A percentile compares a stretch with the other conserved stretches of the same genome.
Evolutionary conservation across 1,140 invertebrate genomes (phyloP).

Genomic region (Chironomus striatipennis): DNA sequence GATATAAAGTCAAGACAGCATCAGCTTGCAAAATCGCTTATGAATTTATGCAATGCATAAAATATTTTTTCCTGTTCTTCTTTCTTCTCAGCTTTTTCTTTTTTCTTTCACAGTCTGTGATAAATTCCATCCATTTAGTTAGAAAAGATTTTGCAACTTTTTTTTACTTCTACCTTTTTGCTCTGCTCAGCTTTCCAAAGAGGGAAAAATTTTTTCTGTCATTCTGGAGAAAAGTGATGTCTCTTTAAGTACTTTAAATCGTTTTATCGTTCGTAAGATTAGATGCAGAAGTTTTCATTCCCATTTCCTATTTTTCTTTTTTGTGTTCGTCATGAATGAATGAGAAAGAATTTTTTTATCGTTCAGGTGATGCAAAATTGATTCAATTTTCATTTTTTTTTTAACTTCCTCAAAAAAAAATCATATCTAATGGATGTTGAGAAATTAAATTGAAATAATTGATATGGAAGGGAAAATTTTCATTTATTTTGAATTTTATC

Average conservation of each 20-base stretch:
- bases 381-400: not conserved
- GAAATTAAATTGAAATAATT: not conserved
- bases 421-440: not conserved
- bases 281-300: not conserved
- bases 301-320: not conserved
- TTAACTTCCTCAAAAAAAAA: not conserved
- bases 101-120: no score
- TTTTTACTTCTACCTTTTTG: not conserved
- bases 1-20: no score
- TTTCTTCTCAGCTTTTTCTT: no score
- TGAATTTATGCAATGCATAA: no score
- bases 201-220: not conserved
- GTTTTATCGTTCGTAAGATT: not conserved
- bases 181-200: no score
- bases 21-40: no score
- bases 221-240: not conserved
- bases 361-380: no score
- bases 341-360: not conserved
- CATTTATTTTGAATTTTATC: no score
- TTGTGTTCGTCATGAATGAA: not conserved
- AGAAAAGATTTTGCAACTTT: not conserved
- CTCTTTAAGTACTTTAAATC: constrained; percentile 4
- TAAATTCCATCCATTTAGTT: not conserved
- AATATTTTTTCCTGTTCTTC: no score
- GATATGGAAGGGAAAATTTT: not conserved